Conservation (phyloP, 2,113 vertebrate species). For the Semnornis frantzii region DNA sequence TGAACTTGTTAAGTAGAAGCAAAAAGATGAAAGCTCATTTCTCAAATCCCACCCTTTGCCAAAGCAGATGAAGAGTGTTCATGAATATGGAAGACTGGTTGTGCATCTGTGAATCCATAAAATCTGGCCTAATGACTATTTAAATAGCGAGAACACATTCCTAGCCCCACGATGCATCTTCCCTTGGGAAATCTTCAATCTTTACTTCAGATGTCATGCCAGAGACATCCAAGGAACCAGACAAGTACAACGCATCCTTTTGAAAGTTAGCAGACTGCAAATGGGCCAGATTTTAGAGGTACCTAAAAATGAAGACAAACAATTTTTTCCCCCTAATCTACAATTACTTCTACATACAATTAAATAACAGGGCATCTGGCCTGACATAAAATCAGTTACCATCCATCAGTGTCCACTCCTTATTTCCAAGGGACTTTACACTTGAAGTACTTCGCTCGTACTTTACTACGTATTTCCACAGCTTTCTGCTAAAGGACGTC, state of each 20-base stretch:
- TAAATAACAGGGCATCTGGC: not conserved
- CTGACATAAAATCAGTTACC: not conserved
- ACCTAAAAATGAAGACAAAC: not conserved
- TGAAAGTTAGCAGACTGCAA: not conserved
- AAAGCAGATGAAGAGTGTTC: conserved; percentile 33
- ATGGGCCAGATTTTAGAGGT: not conserved
- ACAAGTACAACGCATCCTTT: conserved; percentile 6
- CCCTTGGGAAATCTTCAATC: conserved; percentile 14
- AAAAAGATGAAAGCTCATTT: conserved; percentile 10
- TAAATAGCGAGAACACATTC: conserved; percentile 29
- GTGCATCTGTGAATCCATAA: conserved; percentile 44
- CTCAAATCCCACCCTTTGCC: conserved; percentile 13
- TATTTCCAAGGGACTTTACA: not conserved
- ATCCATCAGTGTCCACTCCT: accelerated
- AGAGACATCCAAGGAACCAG: not conserved
- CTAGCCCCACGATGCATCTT: not conserved
- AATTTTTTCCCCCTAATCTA: not conserved
- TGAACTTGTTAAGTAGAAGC: not conserved
- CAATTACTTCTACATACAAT: not conserved
- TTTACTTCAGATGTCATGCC: conserved; percentile 6
- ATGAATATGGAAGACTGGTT: conserved; percentile 56
- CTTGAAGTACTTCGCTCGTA: not conserved
- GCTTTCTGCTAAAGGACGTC: not conserved
- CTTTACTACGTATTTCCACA: not conserved
- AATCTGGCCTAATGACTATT: conserved; percentile 62